Evolutionary conservation across 2,888 invertebrate genomes (phyloP).

Genomic region (Caenorhabditis imperialis): DNA sequence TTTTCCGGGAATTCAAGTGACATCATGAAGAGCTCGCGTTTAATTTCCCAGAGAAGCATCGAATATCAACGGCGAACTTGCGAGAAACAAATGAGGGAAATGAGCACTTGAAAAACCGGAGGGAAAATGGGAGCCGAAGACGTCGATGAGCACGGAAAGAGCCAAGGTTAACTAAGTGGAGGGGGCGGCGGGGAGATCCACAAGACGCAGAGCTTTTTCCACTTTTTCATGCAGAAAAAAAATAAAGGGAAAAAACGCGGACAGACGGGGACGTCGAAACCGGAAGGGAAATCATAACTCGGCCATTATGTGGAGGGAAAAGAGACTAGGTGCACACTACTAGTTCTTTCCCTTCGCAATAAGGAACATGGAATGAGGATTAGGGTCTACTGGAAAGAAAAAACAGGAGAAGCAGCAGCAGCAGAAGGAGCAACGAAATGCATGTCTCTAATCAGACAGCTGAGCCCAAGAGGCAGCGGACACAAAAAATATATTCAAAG

Average conservation of each 20-base stretch:
- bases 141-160: not conserved
- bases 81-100: not conserved
- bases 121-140: not conserved
- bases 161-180: constrained; percentile 16
- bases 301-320: constrained; percentile 15
- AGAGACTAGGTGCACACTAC: not conserved
- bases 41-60: constrained; percentile 11
- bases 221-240: too few relatives aligned
- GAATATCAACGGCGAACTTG: constrained; percentile 5
- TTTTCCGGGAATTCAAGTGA: constrained; percentile 29
- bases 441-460: constrained; percentile 38
- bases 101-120: not conserved
- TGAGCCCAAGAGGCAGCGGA: constrained; percentile 15
- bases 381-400: not conserved
- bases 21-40: constrained; percentile 28
- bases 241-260: not conserved
- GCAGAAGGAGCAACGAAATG: constrained; percentile 9
- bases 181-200: not conserved
- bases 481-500: constrained; percentile 1
- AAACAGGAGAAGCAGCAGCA: constrained; percentile 2
- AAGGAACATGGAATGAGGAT: not conserved
- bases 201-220: constrained; percentile 10
- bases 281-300: constrained; percentile 41
- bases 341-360: not conserved
- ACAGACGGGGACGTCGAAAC: constrained; percentile 31